These are phyloP conservation scores for Eubasilissa regina DNA, from an alignment of 1,140 invertebrate genomes.

Conservation along the genomic window DNA sequence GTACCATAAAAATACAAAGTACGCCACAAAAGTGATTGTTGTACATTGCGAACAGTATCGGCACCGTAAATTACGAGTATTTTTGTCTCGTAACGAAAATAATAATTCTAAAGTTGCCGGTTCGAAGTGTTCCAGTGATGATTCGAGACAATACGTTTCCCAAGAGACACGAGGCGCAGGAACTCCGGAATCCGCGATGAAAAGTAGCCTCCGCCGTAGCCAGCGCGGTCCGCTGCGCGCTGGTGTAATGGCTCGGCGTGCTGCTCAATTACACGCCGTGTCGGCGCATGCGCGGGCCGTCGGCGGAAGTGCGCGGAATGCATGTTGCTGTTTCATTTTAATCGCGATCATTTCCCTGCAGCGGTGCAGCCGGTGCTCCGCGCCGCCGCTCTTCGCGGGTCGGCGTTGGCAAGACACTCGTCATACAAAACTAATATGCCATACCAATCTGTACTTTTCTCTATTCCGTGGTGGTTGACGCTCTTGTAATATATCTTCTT, in stretches of 20 bases:
- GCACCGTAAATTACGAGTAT: too few species aligned
- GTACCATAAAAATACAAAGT: too few species aligned
- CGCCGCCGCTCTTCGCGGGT: too few species aligned
- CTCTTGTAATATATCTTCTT: too few species aligned
- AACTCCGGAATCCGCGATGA: conserved; percentile 10
- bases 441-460: too few species aligned
- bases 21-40: too few species aligned
- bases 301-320: conserved; percentile 33
- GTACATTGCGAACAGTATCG: too few species aligned
- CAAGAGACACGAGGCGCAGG: conserved; percentile 1
- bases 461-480: too few species aligned
- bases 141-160: conserved; percentile 34
- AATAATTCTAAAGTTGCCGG: not conserved
- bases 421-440: too few species aligned
- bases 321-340: conserved; percentile 43
- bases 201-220: conserved; percentile 26
- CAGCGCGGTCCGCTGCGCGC: not conserved
- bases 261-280: conserved; percentile 40
- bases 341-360: conserved; percentile 13
- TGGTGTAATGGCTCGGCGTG: conserved; percentile 39
- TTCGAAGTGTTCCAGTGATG: conserved; percentile 11
- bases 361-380: not conserved
- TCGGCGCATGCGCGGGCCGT: not conserved
- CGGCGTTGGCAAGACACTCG: too few species aligned
- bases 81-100: too few species aligned